Percentiles rank a stretch among this genome's conserved stretches.
phyloP scores from a whole-genome alignment of 2,888 invertebrate species.

The Drosophila cracens region DNA sequence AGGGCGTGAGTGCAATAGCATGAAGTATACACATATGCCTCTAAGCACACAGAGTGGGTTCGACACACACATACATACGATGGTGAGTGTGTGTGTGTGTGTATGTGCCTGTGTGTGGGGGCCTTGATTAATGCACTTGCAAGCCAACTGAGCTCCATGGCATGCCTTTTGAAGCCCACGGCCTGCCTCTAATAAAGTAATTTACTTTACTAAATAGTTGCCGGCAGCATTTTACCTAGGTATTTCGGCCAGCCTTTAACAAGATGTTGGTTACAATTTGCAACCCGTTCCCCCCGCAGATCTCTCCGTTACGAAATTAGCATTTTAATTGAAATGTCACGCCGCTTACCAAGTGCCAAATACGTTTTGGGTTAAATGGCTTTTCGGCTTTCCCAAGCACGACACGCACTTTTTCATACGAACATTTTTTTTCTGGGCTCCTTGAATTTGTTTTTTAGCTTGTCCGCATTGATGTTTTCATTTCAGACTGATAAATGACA shows the following conservation, averaged over 20 bases:
- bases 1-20: constrained; percentile 73
- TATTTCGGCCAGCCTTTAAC: constrained; percentile 57
- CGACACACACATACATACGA: constrained; percentile 5
- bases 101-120: constrained; percentile 54
- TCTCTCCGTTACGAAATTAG: constrained; percentile 67
- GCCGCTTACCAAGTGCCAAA: constrained; percentile 72
- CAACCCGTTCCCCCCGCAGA: constrained; percentile 5
- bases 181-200: constrained; percentile 73
- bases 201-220: constrained; percentile 78
- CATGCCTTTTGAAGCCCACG: constrained; percentile 60
- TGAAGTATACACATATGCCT: constrained; percentile 46
- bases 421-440: constrained; percentile 11
- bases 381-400: constrained; percentile 45
- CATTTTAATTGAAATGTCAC: constrained; percentile 83
- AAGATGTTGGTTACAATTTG: constrained; percentile 46
- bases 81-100: constrained; percentile 13
- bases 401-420: constrained; percentile 72
- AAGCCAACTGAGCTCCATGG: constrained; percentile 36
- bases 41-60: constrained; percentile 32
- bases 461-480: constrained; percentile 61
- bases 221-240: constrained; percentile 63
- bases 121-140: constrained; percentile 79
- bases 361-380: constrained; percentile 43
- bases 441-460: constrained; percentile 12
- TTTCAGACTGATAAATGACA: constrained; percentile 69